phyloP scores from a whole-genome alignment of 2,113 vertebrate genomes.

The Tiliqua scincoides region DNA sequence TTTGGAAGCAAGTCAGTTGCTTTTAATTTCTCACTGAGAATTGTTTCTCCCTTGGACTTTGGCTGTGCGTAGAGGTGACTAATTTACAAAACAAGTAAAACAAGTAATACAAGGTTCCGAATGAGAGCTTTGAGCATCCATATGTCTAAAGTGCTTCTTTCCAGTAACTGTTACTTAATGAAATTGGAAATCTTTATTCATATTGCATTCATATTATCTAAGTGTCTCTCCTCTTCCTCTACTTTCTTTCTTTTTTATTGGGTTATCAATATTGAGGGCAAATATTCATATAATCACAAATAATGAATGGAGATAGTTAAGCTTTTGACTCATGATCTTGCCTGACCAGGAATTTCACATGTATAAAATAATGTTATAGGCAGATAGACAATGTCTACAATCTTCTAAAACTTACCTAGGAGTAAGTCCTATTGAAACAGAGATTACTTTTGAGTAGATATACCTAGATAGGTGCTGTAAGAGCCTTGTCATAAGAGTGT shows the following conservation, averaged over 20 bases:
- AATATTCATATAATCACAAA: background rate
- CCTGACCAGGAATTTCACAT: background rate
- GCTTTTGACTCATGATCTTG: background rate
- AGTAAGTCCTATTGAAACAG: no score
- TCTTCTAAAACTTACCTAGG: background rate
- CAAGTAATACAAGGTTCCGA: background rate
- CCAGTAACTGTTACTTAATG: background rate
- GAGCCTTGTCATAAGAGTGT: no score
- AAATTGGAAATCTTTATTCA: background rate
- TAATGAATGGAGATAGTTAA: background rate
- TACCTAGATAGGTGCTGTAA: no score
- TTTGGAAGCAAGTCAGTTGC: background rate
- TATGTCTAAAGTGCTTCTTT: background rate
- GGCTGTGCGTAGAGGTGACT: background rate
- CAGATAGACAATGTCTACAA: background rate
- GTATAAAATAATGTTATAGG: background rate
- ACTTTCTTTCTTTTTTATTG: background rate
- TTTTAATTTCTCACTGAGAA: background rate
- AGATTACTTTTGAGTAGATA: no score
- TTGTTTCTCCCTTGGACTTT: background rate
- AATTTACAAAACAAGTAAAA: background rate
- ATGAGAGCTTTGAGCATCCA: background rate
- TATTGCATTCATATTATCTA: background rate
- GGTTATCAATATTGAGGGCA: background rate
- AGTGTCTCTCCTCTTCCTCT: background rate